Evolutionary conservation across 2,113 vertebrate genomes (phyloP).

Genomic region (Campylomormyrus numenius): DNA sequence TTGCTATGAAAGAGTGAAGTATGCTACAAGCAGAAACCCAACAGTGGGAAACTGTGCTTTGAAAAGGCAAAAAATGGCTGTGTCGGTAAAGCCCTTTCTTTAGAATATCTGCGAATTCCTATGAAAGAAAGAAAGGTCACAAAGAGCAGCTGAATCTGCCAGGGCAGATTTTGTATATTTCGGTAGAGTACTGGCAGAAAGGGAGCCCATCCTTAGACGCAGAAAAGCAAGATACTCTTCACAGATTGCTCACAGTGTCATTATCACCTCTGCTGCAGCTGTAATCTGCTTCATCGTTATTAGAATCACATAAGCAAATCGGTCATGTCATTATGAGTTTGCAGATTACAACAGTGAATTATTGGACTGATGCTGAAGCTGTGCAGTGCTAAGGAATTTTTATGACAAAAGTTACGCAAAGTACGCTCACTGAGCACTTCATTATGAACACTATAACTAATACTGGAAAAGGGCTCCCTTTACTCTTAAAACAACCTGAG

Average conservation of each 20-base stretch:
- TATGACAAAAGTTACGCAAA: background rate
- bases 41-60: background rate
- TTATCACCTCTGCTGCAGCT: background rate
- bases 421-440: background rate
- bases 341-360: background rate
- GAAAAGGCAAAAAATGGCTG: background rate
- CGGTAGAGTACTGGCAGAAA: background rate
- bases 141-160: background rate
- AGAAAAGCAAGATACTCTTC: background rate
- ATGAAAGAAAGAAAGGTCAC: background rate
- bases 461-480: background rate
- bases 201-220: background rate
- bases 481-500: background rate
- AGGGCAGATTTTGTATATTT: background rate
- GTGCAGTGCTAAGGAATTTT: background rate
- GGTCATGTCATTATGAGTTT: background rate
- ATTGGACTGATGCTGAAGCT: background rate
- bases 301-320: background rate
- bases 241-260: background rate
- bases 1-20: background rate
- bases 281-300: background rate
- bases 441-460: background rate
- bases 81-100: background rate
- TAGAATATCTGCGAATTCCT: background rate
- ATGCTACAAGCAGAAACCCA: background rate